phyloP scores from a whole-genome alignment of 2,113 vertebrate species.

The Brevimyrus niger region DNA sequence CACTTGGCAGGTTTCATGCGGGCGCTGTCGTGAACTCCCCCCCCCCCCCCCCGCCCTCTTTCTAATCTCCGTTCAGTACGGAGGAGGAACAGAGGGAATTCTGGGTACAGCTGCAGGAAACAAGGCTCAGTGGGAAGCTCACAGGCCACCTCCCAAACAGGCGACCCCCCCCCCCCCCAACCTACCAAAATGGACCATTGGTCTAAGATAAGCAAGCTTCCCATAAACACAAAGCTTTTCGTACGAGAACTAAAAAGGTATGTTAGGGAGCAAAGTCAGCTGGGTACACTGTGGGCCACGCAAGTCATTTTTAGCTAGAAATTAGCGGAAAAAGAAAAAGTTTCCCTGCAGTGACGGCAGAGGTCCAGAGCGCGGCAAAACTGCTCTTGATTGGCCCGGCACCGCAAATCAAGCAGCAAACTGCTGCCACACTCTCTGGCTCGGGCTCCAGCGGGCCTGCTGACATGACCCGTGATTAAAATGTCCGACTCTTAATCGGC shows the following conservation, averaged over 20 bases:
- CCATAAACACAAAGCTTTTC: background rate
- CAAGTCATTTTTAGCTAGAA: background rate
- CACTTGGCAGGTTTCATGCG: background rate
- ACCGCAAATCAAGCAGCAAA: background rate
- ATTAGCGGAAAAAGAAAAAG: background rate
- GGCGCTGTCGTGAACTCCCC: background rate
- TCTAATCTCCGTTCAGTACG: background rate
- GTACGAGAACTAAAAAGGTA: background rate
- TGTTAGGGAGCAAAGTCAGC: background rate
- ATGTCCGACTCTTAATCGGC: conserved; percentile 35
- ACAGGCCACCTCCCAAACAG: background rate
- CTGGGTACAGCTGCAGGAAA: background rate
- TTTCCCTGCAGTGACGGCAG: background rate
- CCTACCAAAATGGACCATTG: background rate
- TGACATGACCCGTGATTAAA: conserved; percentile 34
- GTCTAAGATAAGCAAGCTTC: background rate
- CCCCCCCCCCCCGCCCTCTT: background rate
- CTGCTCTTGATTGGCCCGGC: background rate
- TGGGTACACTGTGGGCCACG: background rate
- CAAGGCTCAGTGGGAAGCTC: background rate
- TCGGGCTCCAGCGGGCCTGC: conserved; percentile 20
- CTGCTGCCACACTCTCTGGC: conserved; percentile 13
- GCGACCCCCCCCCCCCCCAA: background rate
- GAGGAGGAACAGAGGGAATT: background rate
- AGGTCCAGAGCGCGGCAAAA: background rate